Evolutionary conservation across 2,113 vertebrate species (phyloP).

Genomic region (Gasterosteus aculeatus): DNA sequence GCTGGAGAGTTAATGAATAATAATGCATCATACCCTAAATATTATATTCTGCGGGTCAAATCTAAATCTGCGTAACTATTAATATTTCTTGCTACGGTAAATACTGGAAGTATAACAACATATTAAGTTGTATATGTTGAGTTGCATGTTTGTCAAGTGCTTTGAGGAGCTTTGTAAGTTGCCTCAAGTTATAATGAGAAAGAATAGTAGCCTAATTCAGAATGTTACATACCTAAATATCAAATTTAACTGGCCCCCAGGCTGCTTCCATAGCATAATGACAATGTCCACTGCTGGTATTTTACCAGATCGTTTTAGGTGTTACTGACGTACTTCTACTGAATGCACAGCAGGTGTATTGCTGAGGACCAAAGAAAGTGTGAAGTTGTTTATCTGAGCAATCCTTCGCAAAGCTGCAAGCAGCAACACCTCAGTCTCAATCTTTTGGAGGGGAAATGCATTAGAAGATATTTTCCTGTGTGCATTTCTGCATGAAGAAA

Average conservation of each 20-base stretch:
- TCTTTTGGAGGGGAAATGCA: too few species aligned
- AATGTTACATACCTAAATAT: neutral
- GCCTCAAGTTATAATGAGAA: neutral
- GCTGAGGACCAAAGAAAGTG: neutral
- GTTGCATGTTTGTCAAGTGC: too few species aligned
- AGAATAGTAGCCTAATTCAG: neutral
- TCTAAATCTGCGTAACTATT: too few species aligned
- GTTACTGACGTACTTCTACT: neutral
- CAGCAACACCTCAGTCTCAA: too few species aligned
- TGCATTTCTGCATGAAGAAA: conserved; percentile 11
- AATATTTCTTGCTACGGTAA: too few species aligned
- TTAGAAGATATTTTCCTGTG: neutral
- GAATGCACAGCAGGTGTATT: neutral
- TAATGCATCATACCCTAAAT: neutral
- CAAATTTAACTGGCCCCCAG: neutral
- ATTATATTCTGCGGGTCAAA: neutral
- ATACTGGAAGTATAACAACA: too few species aligned
- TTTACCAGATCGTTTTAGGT: neutral
- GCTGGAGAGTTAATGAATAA: neutral
- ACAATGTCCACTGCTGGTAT: neutral
- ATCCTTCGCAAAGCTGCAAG: neutral
- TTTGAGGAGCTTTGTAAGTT: too few species aligned
- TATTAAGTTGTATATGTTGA: too few species aligned
- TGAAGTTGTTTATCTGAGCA: neutral
- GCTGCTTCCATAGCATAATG: too few species aligned